phyloP scores from a whole-genome alignment of 1,140 invertebrate species.

The Archivesica marissinica region DNA sequence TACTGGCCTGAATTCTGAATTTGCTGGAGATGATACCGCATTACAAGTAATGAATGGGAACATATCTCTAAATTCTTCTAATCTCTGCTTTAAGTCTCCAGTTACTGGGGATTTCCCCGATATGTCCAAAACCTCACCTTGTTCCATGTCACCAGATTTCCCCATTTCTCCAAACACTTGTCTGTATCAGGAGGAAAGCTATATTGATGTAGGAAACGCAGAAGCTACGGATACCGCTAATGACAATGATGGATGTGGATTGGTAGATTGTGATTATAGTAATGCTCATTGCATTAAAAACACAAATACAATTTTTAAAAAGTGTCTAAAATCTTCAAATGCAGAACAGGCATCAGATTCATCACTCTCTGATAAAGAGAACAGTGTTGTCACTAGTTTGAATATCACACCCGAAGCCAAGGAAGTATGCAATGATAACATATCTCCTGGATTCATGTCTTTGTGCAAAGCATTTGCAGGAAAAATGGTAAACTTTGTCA shows the following conservation, averaged over 20 bases:
- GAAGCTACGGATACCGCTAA: not conserved
- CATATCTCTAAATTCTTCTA: not conserved
- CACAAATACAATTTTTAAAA: not conserved
- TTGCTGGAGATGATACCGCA: not conserved
- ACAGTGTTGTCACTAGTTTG: not conserved
- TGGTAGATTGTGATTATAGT: too few species aligned
- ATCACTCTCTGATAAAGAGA: constrained; percentile 33
- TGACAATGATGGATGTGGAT: too few species aligned
- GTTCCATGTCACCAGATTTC: constrained; percentile 55
- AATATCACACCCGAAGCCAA: constrained; percentile 1
- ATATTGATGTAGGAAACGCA: not conserved
- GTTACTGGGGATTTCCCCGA: not conserved
- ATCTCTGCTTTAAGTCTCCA: not conserved
- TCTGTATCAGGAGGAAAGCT: not conserved
- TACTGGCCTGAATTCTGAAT: too few species aligned
- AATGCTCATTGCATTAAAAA: not conserved
- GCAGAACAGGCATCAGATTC: not conserved
- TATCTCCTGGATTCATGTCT: constrained; percentile 40
- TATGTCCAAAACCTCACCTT: constrained; percentile 11
- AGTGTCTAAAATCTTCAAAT: not conserved
- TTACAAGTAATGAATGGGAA: not conserved
- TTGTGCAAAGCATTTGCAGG: constrained; percentile 49
- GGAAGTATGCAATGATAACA: not conserved
- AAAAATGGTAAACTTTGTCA: constrained; percentile 53
- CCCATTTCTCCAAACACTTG: constrained; percentile 15